Evolutionary conservation across 1,140 invertebrate genomes (phyloP).

Genomic region (Zelostemma sp.): DNA sequence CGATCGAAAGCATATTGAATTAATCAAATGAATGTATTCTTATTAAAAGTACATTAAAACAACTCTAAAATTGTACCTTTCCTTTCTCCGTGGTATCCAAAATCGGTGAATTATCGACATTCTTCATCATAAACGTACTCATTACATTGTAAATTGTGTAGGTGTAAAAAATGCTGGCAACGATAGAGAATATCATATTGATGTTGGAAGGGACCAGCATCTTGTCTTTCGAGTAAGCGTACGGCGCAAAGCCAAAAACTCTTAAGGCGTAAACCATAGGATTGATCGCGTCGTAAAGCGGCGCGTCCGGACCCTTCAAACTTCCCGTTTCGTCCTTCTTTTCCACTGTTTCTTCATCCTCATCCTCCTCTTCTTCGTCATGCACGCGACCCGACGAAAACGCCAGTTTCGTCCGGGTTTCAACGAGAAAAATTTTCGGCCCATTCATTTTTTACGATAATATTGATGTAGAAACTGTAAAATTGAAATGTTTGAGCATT

Average conservation of each 20-base stretch:
- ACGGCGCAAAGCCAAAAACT: conserved; percentile 60
- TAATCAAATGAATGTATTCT: too few species aligned
- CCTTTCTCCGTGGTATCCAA: conserved; percentile 44
- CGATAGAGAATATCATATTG: conserved; percentile 32
- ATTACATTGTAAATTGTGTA: conserved; percentile 28
- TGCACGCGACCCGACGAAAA: background rate
- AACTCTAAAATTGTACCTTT: conserved; percentile 50
- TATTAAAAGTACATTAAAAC: too few species aligned
- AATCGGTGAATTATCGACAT: background rate
- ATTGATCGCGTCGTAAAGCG: conserved; percentile 54
- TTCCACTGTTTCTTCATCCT: conserved; percentile 11
- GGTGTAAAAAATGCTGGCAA: conserved; percentile 21
- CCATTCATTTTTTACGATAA: too few species aligned
- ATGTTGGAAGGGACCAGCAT: conserved; percentile 44
- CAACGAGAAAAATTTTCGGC: background rate
- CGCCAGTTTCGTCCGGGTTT: background rate
- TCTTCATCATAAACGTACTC: conserved; percentile 13
- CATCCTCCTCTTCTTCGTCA: background rate
- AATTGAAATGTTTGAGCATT: too few species aligned
- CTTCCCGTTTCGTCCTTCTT: conserved; percentile 16
- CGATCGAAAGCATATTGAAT: too few species aligned
- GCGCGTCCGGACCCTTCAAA: conserved; percentile 48
- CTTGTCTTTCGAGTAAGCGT: conserved; percentile 49
- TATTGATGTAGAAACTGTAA: too few species aligned
- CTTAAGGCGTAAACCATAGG: conserved; percentile 51